Evolutionary conservation across 2,797 vertebrate species (phyloP).

Genomic region (Gymnocypris eckloni): DNA sequence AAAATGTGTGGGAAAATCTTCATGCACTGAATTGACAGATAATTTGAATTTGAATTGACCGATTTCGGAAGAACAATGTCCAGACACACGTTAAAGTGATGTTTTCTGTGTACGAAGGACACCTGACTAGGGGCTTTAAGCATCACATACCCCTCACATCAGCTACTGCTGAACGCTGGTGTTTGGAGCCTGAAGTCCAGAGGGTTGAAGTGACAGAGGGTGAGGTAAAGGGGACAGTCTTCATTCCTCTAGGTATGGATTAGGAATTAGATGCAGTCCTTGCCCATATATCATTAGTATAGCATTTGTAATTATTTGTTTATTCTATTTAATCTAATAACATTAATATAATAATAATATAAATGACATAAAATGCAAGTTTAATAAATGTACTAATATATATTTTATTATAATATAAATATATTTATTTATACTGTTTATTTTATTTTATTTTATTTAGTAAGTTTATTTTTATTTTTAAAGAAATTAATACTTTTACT

Average conservation of each 20-base stretch:
- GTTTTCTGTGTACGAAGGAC: constrained; percentile 70
- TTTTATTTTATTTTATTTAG: too few species aligned
- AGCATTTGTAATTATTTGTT: background rate
- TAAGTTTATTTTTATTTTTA: background rate
- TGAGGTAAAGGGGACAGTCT: constrained; percentile 71
- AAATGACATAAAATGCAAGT: background rate
- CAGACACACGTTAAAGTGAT: constrained; percentile 68
- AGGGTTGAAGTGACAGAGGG: constrained; percentile 69
- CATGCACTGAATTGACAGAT: background rate
- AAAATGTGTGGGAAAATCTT: background rate
- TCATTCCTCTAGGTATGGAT: constrained; percentile 74
- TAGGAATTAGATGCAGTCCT: background rate
- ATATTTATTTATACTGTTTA: too few species aligned
- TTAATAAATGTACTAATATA: background rate
- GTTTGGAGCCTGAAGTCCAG: constrained; percentile 69
- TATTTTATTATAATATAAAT: background rate
- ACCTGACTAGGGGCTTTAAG: constrained; percentile 65
- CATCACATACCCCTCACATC: constrained; percentile 59
- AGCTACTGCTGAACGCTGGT: constrained; percentile 74
- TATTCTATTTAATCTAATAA: background rate
- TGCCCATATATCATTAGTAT: background rate
- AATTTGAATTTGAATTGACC: constrained; percentile 37
- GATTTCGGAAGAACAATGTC: constrained; percentile 71
- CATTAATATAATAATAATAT: background rate
- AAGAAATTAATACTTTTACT: background rate